phyloP scores from a whole-genome alignment of 2,113 vertebrate species.

The Bubo bubo region DNA sequence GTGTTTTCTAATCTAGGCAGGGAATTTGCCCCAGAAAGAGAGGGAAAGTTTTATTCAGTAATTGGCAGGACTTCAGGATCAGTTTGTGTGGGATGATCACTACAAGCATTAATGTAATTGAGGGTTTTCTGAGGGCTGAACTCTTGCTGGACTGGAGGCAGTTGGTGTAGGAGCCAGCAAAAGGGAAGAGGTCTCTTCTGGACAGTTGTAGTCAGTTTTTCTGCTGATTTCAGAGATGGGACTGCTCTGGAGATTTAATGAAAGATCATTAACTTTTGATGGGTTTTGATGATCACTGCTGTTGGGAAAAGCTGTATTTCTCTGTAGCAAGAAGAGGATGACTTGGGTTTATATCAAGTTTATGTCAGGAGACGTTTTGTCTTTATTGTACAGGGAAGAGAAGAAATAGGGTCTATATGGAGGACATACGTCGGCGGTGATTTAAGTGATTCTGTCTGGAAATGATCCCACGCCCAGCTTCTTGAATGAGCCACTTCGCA shows the following conservation, averaged over 20 bases:
- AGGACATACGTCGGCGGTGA: neutral
- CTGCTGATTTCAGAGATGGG: neutral
- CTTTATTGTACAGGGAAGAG: neutral
- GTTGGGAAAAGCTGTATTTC: neutral
- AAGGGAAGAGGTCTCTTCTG: neutral
- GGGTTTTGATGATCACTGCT: neutral
- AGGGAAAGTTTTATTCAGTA: neutral
- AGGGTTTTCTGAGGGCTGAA: neutral
- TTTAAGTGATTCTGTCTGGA: neutral
- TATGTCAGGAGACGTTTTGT: neutral
- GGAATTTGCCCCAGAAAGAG: neutral
- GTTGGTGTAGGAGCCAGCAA: neutral
- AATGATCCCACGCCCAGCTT: neutral
- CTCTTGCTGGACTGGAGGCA: neutral
- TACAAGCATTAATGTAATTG: neutral
- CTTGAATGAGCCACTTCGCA: neutral
- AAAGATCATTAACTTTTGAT: neutral
- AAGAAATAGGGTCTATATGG: neutral
- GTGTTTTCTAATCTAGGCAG: neutral
- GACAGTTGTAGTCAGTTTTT: neutral
- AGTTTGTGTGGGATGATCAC: neutral
- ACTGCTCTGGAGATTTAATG: neutral
- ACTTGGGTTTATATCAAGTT: constrained; percentile 2
- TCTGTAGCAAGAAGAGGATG: neutral
- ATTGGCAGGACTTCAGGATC: neutral